phyloP scores from a whole-genome alignment of 2,888 invertebrate genomes.

The Dasysyrphus tricinctus region DNA sequence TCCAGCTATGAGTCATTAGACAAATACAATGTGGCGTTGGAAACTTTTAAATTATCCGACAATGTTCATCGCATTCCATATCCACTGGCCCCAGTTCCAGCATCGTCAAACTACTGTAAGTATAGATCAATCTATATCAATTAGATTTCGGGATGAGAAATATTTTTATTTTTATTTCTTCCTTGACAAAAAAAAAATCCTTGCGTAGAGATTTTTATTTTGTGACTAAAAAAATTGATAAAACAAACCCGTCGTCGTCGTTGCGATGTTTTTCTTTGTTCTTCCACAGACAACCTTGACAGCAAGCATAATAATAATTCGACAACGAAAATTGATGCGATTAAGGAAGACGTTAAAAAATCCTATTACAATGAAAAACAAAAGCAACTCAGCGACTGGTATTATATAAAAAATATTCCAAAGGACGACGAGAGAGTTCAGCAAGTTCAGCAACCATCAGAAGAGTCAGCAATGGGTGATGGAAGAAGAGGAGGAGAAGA shows the following conservation, averaged over 20 bases:
- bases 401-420: slow-evolving; percentile 77
- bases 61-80: slow-evolving; percentile 73
- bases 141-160: not conserved
- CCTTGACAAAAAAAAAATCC: not conserved
- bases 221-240: slow-evolving; percentile 1
- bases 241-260: slow-evolving; percentile 43
- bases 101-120: slow-evolving; percentile 72
- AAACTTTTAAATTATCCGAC: slow-evolving; percentile 77
- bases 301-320: slow-evolving; percentile 71
- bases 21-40: slow-evolving; percentile 77
- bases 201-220: slow-evolving; percentile 6
- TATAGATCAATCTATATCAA: slow-evolving; percentile 9
- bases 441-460: not conserved
- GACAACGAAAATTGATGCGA: slow-evolving; percentile 71
- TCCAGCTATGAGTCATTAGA: slow-evolving; percentile 78
- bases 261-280: slow-evolving; percentile 23
- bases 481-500: not conserved
- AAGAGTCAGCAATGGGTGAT: not conserved
- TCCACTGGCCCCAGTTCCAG: slow-evolving; percentile 52
- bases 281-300: slow-evolving; percentile 69
- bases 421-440: slow-evolving; percentile 43
- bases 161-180: not conserved
- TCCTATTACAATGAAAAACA: slow-evolving; percentile 76
- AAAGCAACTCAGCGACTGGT: slow-evolving; percentile 78
- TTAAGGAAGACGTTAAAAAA: slow-evolving; percentile 73